These are phyloP conservation scores for Sminthurides bifidus DNA, from an alignment of 1,140 invertebrate species.

Conservation along the genomic window DNA sequence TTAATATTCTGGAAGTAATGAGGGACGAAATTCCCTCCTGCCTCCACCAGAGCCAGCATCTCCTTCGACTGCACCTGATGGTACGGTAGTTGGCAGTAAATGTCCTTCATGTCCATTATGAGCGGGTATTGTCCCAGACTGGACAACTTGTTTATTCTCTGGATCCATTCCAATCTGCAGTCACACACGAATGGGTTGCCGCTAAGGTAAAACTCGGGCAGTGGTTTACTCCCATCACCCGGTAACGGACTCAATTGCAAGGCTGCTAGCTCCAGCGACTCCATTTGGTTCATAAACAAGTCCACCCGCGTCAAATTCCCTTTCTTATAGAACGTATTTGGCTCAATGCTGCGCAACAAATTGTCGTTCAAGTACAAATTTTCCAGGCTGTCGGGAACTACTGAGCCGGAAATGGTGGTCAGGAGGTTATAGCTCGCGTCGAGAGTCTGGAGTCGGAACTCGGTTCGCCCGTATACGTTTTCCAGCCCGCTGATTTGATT, in stretches of 20 bases:
- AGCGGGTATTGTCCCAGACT: constrained; percentile 58
- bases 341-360: constrained; percentile 70
- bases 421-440: constrained; percentile 80
- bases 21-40: background rate
- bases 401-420: constrained; percentile 60
- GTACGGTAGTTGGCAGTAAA: constrained; percentile 67
- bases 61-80: constrained; percentile 35
- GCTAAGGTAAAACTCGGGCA: constrained; percentile 82
- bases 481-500: background rate
- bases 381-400: constrained; percentile 60
- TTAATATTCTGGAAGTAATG: background rate
- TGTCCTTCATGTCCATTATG: constrained; percentile 72
- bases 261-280: constrained; percentile 69
- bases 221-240: constrained; percentile 48
- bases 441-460: constrained; percentile 44
- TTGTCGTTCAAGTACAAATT: constrained; percentile 75
- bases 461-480: constrained; percentile 32
- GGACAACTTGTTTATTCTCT: constrained; percentile 51
- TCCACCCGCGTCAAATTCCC: constrained; percentile 76
- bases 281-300: constrained; percentile 70
- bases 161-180: constrained; percentile 71
- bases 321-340: constrained; percentile 82
- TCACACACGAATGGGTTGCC: constrained; percentile 83
- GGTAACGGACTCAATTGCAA: constrained; percentile 67
- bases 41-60: background rate